phyloP scores from a whole-genome alignment of 2,888 invertebrate species.

The Cephus sareptanus region DNA sequence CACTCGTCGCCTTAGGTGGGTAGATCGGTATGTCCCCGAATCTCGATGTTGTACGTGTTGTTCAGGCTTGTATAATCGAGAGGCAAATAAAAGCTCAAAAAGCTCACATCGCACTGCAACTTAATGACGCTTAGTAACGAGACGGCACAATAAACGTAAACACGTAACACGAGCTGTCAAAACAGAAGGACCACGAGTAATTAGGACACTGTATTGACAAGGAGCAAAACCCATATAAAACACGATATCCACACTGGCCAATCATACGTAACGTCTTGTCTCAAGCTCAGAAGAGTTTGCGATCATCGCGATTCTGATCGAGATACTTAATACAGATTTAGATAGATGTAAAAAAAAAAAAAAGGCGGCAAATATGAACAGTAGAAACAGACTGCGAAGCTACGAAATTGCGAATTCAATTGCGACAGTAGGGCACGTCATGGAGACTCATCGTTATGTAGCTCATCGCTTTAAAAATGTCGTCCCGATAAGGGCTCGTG shows the following conservation, averaged over 20 bases:
- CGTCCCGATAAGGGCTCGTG: neutral
- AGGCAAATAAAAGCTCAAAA: neutral
- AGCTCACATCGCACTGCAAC: neutral
- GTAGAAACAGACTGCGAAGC: no score
- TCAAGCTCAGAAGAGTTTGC: neutral
- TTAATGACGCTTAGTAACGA: neutral
- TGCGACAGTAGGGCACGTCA: constrained; percentile 1
- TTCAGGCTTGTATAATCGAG: neutral
- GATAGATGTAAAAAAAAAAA: no score
- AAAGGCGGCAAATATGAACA: no score
- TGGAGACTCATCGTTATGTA: constrained; percentile 25
- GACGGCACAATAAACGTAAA: constrained; percentile 1
- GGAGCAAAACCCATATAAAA: neutral
- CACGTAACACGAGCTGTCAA: neutral
- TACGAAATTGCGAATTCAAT: neutral
- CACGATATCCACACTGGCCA: neutral
- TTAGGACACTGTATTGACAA: neutral
- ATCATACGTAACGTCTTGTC: constrained; percentile 3
- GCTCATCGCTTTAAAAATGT: neutral
- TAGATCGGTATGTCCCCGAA: neutral
- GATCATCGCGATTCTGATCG: neutral
- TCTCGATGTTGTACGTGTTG: neutral
- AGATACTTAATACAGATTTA: no score
- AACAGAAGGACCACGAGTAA: neutral
- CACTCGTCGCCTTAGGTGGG: neutral